A percentile compares a stretch with the other conserved stretches of the same genome.
phyloP scores from a whole-genome alignment of 1,140 invertebrate genomes.

The Adelges cooleyi region DNA sequence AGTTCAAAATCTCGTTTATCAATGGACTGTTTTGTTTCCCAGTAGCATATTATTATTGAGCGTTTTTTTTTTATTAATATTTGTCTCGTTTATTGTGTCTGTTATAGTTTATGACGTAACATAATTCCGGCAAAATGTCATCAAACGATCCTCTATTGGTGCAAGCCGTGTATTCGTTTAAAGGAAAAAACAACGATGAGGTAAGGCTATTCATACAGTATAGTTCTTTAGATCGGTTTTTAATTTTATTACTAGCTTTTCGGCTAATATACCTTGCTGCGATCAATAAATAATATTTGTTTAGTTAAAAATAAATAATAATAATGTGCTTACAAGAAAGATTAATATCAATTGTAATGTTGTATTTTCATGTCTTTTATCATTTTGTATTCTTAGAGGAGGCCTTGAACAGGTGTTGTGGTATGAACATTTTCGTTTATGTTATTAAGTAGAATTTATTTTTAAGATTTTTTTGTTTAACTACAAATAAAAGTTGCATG shows the following conservation, averaged over 20 bases:
- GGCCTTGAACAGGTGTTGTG: constrained; percentile 7
- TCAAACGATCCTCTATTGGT: constrained; percentile 56
- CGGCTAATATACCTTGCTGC: too few relatives aligned
- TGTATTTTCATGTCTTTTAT: constrained; percentile 22
- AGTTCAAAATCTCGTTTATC: constrained; percentile 4
- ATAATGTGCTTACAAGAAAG: neutral
- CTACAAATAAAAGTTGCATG: too few relatives aligned
- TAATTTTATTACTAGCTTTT: too few relatives aligned
- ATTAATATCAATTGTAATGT: neutral
- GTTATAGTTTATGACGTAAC: neutral
- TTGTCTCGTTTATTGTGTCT: too few relatives aligned
- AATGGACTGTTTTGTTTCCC: constrained; percentile 1
- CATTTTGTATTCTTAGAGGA: constrained; percentile 7
- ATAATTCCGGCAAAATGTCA: neutral
- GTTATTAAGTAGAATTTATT: neutral
- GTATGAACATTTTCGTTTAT: too few relatives aligned
- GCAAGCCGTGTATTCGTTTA: constrained; percentile 82
- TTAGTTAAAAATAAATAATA: neutral
- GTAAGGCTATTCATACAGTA: constrained; percentile 46
- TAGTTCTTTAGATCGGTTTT: too few relatives aligned
- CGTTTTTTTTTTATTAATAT: too few relatives aligned
- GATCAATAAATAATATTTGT: too few relatives aligned
- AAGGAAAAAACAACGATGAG: constrained; percentile 94
- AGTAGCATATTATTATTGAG: too few relatives aligned
- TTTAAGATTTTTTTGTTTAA: too few relatives aligned